Evolutionary conservation across 2,113 vertebrate genomes (phyloP), one percentile per base, ranked within the genome.

Genomic region (Chionomys nivalis): DNA sequence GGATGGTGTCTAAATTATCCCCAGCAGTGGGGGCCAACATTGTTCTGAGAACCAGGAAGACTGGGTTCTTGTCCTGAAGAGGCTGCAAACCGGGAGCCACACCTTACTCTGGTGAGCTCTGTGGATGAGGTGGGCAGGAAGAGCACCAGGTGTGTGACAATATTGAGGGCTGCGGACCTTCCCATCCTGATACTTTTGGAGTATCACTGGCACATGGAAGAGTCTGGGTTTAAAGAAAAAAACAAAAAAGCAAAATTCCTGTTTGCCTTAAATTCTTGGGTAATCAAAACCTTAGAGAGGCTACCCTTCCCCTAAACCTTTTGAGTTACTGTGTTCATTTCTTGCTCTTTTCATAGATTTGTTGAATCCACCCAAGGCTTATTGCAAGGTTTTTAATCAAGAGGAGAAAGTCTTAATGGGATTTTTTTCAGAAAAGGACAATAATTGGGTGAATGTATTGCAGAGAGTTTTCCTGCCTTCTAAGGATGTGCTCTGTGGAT

Each of bases 401-500:
- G 6, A 63, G 33, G 39, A 76, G 70, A 65, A 7, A n/a, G 49
- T 75, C 79, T 91, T 90, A 77, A 85, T 79, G 19, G 13, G 5
- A 52, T 92, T 86, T 78, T n/a, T 78, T 90, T 77, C 79, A 92
- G 68, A 83, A 87, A 85, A 94, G 21, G 11, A 78, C 87, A 93
- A 66, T 72, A 83, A 76, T 17, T 89, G 61, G 42, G 24, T 44
- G 26, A n/a, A 87, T 63, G 63, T 91, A 28, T 77, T 44, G 70
- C 77, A n/a, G 2, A 58, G n/a, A 21, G 11, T 65, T 78, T 47
- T 47, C 3, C n/a, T 11, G 24, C 58, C 16, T 9, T n/a, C 23
- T 63, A 61, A 87, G 87, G 68, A 77, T 76, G 72, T 83, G 87
- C 42, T 63, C 17, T 90, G 24, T 11, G 24, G 61, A 44, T 63